phyloP scores from a whole-genome alignment of 2,113 vertebrate genomes.

The Ammodytes marinus region DNA sequence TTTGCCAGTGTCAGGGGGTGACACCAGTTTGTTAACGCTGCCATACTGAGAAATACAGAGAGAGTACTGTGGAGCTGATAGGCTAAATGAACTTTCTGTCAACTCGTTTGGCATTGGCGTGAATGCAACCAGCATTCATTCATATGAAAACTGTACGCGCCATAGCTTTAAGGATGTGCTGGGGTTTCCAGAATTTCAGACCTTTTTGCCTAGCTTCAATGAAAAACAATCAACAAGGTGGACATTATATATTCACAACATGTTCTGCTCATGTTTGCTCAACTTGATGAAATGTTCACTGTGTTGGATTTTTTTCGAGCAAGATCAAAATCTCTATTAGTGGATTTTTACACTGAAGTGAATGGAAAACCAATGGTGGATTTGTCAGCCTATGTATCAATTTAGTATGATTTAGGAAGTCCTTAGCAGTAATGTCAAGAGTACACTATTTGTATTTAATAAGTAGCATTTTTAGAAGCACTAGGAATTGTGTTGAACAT shows the following conservation, averaged over 20 bases:
- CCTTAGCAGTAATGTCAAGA: too few relatives aligned
- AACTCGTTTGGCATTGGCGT: too few relatives aligned
- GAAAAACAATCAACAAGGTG: background rate
- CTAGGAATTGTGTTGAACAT: background rate
- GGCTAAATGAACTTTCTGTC: too few relatives aligned
- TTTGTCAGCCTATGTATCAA: background rate
- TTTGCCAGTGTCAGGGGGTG: too few relatives aligned
- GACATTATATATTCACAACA: conserved; percentile 1
- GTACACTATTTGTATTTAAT: background rate
- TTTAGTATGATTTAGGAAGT: background rate
- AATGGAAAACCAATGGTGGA: background rate
- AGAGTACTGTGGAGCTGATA: too few relatives aligned
- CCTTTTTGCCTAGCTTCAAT: background rate
- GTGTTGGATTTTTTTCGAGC: background rate
- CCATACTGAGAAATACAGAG: too few relatives aligned
- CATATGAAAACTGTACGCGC: too few relatives aligned
- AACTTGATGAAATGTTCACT: background rate
- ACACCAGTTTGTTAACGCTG: too few relatives aligned
- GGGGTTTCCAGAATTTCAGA: background rate
- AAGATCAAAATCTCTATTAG: background rate
- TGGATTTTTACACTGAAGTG: background rate
- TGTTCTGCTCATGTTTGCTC: background rate
- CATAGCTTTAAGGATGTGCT: too few relatives aligned
- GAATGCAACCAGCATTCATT: too few relatives aligned
- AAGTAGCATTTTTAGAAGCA: too few relatives aligned